phyloP scores from a whole-genome alignment of 2,113 vertebrate genomes.

The Tretioscincus oriximinensis region DNA sequence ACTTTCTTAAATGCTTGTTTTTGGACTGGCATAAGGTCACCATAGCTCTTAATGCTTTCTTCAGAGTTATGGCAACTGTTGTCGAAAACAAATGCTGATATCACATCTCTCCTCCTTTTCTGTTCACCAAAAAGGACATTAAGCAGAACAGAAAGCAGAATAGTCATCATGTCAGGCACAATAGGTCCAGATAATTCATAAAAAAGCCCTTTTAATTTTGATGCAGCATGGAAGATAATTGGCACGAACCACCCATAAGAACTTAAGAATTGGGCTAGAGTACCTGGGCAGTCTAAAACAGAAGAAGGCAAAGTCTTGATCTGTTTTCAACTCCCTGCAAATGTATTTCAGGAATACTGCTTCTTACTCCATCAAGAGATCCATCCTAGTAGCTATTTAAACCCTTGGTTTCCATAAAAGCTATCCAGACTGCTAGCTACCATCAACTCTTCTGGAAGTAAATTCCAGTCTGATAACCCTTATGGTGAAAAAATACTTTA shows the following conservation, averaged over 20 bases:
- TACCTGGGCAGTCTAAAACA: too few species aligned
- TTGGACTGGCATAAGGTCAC: conserved; percentile 30
- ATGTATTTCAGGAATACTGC: too few species aligned
- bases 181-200: neutral
- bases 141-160: neutral
- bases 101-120: conserved; percentile 21
- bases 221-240: neutral
- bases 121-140: neutral
- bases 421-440: too few species aligned
- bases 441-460: too few species aligned
- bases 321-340: too few species aligned
- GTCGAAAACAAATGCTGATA: conserved; percentile 20
- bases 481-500: too few species aligned
- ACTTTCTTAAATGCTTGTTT: conserved; percentile 41
- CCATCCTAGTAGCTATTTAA: too few species aligned
- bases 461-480: too few species aligned
- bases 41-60: conserved; percentile 42
- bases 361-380: too few species aligned
- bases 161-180: neutral
- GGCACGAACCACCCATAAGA: neutral
- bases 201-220: neutral
- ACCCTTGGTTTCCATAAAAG: too few species aligned
- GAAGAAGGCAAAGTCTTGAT: too few species aligned
- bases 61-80: conserved; percentile 30
- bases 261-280: too few species aligned